Percentiles rank a stretch among this genome's conserved stretches.
These are phyloP conservation scores for Chlorodrepanis virens DNA, from an alignment of 2,113 vertebrate species.

Conservation along the genomic window DNA sequence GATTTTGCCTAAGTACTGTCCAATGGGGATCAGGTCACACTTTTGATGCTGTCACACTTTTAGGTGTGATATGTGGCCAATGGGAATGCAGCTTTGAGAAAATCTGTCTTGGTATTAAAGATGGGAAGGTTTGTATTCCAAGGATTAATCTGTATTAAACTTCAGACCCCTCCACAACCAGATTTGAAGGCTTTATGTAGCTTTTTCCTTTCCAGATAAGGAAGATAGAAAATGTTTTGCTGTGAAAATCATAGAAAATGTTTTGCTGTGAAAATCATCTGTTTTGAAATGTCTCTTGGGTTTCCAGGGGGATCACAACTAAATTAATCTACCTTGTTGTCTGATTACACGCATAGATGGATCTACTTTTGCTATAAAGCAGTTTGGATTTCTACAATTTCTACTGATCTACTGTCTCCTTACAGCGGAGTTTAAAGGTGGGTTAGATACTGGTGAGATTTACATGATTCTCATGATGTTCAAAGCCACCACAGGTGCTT, in stretches of 20 bases:
- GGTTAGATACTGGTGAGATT: background rate
- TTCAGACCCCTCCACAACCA: background rate
- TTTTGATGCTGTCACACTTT: background rate
- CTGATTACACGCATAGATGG: background rate
- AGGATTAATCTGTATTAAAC: background rate
- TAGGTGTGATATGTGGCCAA: background rate
- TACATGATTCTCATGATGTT: fast-evolving
- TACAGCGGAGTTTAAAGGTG: background rate
- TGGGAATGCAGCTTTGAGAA: background rate
- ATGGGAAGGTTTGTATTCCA: background rate
- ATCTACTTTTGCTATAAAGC: background rate
- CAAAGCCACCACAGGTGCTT: background rate
- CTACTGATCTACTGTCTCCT: background rate
- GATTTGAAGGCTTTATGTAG: background rate
- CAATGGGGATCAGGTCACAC: background rate
- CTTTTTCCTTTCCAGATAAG: background rate
- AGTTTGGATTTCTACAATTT: background rate
- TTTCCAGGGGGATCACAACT: background rate
- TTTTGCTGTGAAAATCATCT: background rate
- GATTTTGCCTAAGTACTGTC: background rate
- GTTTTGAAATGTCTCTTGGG: background rate
- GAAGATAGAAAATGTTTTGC: background rate
- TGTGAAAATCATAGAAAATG: background rate
- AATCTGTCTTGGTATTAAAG: background rate
- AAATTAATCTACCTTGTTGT: background rate